Conservation (phyloP, 2,888 invertebrate species). For the Junonia oenone region DNA sequence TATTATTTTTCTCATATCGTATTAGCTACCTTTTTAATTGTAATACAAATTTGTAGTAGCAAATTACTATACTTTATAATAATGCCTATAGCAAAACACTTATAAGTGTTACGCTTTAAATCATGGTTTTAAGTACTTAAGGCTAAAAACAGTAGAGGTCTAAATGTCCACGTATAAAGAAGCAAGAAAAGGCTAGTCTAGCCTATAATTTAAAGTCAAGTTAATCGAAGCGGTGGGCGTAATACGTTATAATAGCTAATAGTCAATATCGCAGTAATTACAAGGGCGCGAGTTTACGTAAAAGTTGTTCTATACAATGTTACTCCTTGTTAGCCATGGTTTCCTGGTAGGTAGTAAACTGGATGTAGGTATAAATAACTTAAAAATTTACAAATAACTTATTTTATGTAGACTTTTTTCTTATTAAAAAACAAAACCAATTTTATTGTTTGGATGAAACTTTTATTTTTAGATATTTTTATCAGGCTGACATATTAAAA, state of each 20-base stretch:
- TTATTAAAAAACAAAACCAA: too few relatives aligned
- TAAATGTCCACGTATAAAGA: neutral
- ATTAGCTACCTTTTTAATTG: too few relatives aligned
- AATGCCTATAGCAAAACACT: neutral
- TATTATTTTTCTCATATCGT: too few relatives aligned
- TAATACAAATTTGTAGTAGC: too few relatives aligned
- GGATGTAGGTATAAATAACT: neutral
- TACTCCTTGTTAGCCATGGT: slow-evolving; percentile 15
- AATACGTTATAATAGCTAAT: neutral
- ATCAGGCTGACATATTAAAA: too few relatives aligned
- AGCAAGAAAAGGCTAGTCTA: neutral
- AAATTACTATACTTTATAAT: too few relatives aligned
- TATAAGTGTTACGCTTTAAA: too few relatives aligned
- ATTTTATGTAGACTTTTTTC: too few relatives aligned
- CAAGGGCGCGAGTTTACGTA: slow-evolving; percentile 24
- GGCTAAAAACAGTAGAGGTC: too few relatives aligned
- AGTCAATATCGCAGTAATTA: neutral
- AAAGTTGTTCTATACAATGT: slow-evolving; percentile 26
- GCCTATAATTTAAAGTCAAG: neutral
- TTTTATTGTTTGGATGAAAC: too few relatives aligned
- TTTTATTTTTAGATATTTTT: too few relatives aligned
- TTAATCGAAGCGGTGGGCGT: neutral
- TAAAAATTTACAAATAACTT: neutral
- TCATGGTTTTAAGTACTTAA: too few relatives aligned
- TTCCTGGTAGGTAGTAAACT: neutral